These are phyloP conservation scores for Eurypyga helias DNA, from an alignment of 2,113 vertebrate species.

Conservation along the genomic window DNA sequence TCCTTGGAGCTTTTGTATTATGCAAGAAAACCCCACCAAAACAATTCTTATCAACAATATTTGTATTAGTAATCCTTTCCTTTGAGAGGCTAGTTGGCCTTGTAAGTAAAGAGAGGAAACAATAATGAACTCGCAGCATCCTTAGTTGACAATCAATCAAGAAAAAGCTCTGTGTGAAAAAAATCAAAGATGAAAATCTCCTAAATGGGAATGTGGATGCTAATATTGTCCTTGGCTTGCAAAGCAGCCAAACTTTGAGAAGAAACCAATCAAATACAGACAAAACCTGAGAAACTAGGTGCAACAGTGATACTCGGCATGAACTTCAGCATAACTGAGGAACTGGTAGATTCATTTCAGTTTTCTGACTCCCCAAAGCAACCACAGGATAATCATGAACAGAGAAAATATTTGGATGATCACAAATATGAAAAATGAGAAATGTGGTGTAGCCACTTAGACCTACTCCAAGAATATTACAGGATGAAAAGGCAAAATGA, in stretches of 20 bases:
- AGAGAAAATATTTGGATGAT: slow-evolving; percentile 52
- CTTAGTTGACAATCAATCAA: neutral
- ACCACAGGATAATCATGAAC: slow-evolving; percentile 52
- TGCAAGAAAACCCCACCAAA: neutral
- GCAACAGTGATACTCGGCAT: neutral
- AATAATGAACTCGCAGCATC: neutral
- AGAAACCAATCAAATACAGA: neutral
- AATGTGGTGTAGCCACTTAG: neutral
- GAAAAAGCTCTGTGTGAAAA: neutral
- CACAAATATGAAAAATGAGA: slow-evolving; percentile 50
- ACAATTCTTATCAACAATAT: neutral
- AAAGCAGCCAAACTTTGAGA: neutral
- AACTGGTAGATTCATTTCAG: slow-evolving; percentile 24
- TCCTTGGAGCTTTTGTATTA: neutral
- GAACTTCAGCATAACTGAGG: neutral
- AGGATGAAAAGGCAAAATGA: slow-evolving; percentile 28
- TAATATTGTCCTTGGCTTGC: neutral
- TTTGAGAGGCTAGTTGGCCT: neutral
- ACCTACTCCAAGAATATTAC: slow-evolving; percentile 27
- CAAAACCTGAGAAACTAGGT: neutral
- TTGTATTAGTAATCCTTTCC: neutral
- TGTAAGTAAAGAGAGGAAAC: neutral
- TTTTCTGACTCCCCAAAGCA: slow-evolving; percentile 39
- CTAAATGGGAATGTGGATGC: neutral
- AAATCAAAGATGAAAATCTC: neutral